A percentile compares a stretch with the other conserved stretches of the same genome.
phyloP scores from a whole-genome alignment of 2,888 invertebrate species.

The Lycophotia porphyrea region DNA sequence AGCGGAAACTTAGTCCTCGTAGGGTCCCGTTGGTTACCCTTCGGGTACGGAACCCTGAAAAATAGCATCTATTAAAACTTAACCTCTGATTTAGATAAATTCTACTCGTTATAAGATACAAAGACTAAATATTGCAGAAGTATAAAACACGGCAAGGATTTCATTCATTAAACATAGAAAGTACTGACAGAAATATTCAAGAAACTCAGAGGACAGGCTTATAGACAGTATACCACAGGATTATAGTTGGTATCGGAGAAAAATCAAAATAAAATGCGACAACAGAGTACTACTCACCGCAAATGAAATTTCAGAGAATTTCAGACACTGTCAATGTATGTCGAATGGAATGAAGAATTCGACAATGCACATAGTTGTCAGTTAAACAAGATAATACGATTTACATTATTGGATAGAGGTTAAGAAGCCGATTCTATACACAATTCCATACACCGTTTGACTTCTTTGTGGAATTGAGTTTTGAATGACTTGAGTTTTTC shows the following conservation, averaged over 20 bases:
- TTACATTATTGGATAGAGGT: not conserved
- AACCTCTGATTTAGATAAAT: not conserved
- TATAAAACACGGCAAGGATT: not conserved
- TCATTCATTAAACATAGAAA: not conserved
- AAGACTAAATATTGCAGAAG: not conserved
- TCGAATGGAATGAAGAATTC: not conserved
- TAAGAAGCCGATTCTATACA: not conserved
- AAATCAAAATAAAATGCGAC: not conserved
- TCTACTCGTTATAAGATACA: not conserved
- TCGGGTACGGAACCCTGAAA: too few relatives aligned
- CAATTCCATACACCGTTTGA: slow-evolving; percentile 16
- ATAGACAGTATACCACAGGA: not conserved
- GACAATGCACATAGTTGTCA: not conserved
- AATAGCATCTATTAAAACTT: not conserved
- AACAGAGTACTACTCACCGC: not conserved
- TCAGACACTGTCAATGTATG: not conserved
- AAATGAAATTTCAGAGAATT: not conserved
- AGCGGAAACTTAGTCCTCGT: too few relatives aligned
- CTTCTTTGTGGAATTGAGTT: too few relatives aligned
- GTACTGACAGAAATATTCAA: not conserved
- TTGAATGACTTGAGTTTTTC: too few relatives aligned
- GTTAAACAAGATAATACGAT: not conserved
- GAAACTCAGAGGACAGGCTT: not conserved
- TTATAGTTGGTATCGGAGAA: not conserved
- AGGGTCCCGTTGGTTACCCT: too few relatives aligned